These are phyloP conservation scores for Poicephalus gulielmi DNA, from an alignment of 2,113 vertebrate genomes.

Conservation along the genomic window DNA sequence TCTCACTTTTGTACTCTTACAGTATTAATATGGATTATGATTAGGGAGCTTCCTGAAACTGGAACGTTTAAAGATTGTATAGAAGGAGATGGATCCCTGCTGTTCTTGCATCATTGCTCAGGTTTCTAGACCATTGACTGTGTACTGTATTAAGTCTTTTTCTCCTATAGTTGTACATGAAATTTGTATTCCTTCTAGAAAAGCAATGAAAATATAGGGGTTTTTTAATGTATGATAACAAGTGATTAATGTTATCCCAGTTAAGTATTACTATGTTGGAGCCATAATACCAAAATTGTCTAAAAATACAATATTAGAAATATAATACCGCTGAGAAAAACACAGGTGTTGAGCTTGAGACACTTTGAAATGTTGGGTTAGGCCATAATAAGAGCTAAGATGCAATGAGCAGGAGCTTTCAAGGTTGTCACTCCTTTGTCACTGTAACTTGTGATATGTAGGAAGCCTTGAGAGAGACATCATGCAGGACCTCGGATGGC, in stretches of 20 bases:
- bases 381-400: background rate
- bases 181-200: background rate
- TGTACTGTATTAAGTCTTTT: background rate
- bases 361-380: background rate
- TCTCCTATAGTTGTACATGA: background rate
- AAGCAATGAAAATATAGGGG: background rate
- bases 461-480: background rate
- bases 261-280: background rate
- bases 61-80: background rate
- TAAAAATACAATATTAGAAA: background rate
- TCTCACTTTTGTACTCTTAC: background rate
- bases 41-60: background rate
- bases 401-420: background rate
- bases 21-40: background rate
- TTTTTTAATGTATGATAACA: background rate
- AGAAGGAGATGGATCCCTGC: background rate
- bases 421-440: background rate
- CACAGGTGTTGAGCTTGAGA: background rate
- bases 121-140: background rate
- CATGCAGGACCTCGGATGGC: background rate
- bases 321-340: background rate
- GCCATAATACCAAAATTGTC: background rate
- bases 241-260: background rate
- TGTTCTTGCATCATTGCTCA: background rate
- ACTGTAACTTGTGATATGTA: background rate